Base-by-base conservation (phyloP, 1,140 invertebrate genomes). In the Eufriesea mexicana region DNA sequence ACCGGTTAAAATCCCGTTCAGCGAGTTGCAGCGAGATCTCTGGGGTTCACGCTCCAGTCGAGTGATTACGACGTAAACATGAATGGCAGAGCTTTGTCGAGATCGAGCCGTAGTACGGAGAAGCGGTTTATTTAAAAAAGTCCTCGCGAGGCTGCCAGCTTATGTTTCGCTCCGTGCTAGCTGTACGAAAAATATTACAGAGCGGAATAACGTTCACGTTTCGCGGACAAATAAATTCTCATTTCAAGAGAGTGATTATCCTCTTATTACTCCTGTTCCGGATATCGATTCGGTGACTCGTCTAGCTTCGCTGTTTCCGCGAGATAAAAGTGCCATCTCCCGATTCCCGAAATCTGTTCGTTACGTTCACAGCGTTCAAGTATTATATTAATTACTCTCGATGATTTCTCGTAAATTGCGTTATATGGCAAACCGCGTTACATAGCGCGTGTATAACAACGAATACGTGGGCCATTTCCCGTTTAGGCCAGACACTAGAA, bases 41-140 rank as follows among this genome's bases (percentile, higher is more conserved):
- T 25, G n/a, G 45, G 55, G 25, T 54, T 71, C 10, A 12, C n/a
- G 7, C 5, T 16, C 49, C 23, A 25, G 23, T 49, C 28, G 18
- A 62, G 20, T 4, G 73, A 75, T 62, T 35, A 49, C 14, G 25
- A 20, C 6, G 25, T 49, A 12, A 73, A 61, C 23, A 4, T 16
- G 55, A 67, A 20, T 45, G 49, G 20, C 75, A 35, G 25, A 54
- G 61, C 20, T 67, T 67, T 28, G 2, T 49, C 25, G 14, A 54
- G 68, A 42, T 55, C 14, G 14, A 25, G 23, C 14, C 2, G 16
- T n/a, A 18, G 8, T 67, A 18, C 61, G 20, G 18, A 16, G 18
- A 64, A 23, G 55, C 9, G 45, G 61, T 57, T 68, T 78, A 23
- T 78, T 54, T 68, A 28, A 72, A 72, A 64, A 45, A 70, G 20